Evolutionary conservation across 2,797 vertebrate genomes (phyloP), one percentile per base, ranked within the genome.

Genomic region (Eospalax fontanierii): DNA sequence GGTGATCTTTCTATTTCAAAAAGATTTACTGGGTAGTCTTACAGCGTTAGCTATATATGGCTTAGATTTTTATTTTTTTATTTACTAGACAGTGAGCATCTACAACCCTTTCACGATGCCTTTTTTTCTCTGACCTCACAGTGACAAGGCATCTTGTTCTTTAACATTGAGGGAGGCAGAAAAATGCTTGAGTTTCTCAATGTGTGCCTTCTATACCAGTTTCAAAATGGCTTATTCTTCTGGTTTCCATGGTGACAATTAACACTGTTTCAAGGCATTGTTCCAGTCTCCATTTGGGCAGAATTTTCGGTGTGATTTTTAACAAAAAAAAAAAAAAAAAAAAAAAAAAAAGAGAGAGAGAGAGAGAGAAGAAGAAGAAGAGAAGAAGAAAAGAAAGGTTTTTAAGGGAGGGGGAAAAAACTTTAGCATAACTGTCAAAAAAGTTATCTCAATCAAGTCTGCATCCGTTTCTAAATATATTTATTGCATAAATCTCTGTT

Each of bases 191-290:
- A 99, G 98, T 99, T 98, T 98, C 98, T 99, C 99, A 99, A 99
- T 99, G 99, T 98, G 98, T 98, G 98, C 98, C 98, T 99, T 99
- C 99, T 99, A 99, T 98, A 99, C 99, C 98, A 99, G 98, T 99
- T 99, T 99, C 99, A 99, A 99, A 99, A 99, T 98, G 98, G 99
- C 99, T 99, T 99, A 99, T 99, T 99, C 99, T 99, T 99, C 98
- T 98, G 98, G 99, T 99, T 99, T 98, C 99, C 99, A 99, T 99
- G 99, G 99, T 98, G 98, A 99, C 99, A 99, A 99, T 99, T 99
- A 99, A 99, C 99, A 99, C 98, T 99, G 99, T 99, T 99, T 99
- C 99, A 98, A 98, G 98, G 98, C 99, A 99, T 99, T 99, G 99
- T 99, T 99, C 98, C 98, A 98, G 98, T 97, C 98, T 98, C 99